Percentiles rank a stretch among this genome's conserved stretches.
Evolutionary conservation across 2,797 vertebrate genomes (phyloP).

Genomic region (Setipinna tenuifilis): DNA sequence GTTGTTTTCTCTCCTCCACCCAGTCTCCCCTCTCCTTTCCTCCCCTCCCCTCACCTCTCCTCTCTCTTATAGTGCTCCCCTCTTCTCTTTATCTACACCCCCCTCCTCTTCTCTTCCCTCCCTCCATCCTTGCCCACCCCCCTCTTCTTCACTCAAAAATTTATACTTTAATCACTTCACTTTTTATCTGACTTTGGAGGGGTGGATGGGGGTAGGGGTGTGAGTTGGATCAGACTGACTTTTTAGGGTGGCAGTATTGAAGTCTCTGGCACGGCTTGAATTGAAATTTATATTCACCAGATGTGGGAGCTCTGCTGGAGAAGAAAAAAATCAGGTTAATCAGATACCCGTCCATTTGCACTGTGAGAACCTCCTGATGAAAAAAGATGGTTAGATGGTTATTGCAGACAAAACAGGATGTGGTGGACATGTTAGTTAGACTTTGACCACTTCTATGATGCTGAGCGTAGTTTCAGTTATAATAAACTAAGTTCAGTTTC

Average conservation of each 20-base stretch:
- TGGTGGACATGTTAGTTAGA: neutral
- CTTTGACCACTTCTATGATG: neutral
- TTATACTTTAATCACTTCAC: conserved; percentile 26
- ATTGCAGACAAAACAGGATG: neutral
- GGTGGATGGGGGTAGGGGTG: neutral
- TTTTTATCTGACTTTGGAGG: conserved; percentile 21
- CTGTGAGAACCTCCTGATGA: neutral
- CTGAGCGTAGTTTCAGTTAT: neutral
- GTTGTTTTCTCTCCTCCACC: conserved; percentile 1
- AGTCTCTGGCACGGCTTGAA: neutral
- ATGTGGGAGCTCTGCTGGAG: conserved; percentile 11
- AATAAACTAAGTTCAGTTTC: neutral
- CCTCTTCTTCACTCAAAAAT: neutral
- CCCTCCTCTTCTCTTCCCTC: neutral
- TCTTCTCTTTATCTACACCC: conserved; percentile 1
- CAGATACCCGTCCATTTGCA: conserved; percentile 33
- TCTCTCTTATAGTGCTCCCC: neutral
- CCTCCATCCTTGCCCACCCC: neutral
- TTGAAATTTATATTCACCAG: conserved; percentile 21
- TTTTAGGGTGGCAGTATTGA: neutral
- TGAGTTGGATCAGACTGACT: neutral
- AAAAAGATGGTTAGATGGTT: neutral
- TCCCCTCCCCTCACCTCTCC: neutral
- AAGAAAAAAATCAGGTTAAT: conserved; percentile 32
- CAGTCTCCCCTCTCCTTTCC: neutral